Evolutionary conservation across 2,888 invertebrate species (phyloP).

Genomic region (Amiota mariae): DNA sequence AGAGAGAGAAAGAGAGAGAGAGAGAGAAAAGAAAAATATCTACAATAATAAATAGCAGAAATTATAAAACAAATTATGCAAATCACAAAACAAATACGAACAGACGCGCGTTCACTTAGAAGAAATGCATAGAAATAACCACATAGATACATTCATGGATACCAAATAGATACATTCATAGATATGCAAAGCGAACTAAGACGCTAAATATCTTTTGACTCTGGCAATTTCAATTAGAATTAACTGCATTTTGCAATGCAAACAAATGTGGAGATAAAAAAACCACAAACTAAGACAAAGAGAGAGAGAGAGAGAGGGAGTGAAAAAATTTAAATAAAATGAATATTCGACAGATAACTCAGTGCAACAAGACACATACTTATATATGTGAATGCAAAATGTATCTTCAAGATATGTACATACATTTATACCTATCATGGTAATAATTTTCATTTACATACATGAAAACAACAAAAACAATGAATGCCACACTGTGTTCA

Average conservation of each 20-base stretch:
- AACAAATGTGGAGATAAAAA: constrained; percentile 1
- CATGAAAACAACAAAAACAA: background rate
- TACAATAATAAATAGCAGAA: constrained; percentile 60
- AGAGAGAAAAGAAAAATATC: constrained; percentile 43
- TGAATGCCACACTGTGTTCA: constrained; percentile 5
- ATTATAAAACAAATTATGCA: constrained; percentile 69
- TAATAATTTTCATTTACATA: background rate
- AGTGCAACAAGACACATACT: background rate
- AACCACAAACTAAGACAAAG: background rate
- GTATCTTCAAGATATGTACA: constrained; percentile 21
- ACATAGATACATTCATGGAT: constrained; percentile 29
- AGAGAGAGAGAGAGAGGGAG: too few relatives aligned
- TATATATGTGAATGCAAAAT: constrained; percentile 8
- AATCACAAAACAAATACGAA: constrained; percentile 59
- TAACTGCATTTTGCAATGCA: constrained; percentile 58
- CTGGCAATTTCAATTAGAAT: constrained; percentile 61
- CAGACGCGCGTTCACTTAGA: background rate
- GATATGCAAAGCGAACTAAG: constrained; percentile 8
- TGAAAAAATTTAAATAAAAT: background rate
- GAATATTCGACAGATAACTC: background rate
- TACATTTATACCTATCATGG: background rate
- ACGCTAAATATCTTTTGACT: constrained; percentile 39
- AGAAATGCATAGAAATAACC: constrained; percentile 40
- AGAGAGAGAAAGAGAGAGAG: background rate
- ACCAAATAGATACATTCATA: constrained; percentile 21